Percentiles rank a stretch among this genome's conserved stretches.
Conservation (phyloP, 2,113 vertebrate genomes). For the Caretta caretta region DNA sequence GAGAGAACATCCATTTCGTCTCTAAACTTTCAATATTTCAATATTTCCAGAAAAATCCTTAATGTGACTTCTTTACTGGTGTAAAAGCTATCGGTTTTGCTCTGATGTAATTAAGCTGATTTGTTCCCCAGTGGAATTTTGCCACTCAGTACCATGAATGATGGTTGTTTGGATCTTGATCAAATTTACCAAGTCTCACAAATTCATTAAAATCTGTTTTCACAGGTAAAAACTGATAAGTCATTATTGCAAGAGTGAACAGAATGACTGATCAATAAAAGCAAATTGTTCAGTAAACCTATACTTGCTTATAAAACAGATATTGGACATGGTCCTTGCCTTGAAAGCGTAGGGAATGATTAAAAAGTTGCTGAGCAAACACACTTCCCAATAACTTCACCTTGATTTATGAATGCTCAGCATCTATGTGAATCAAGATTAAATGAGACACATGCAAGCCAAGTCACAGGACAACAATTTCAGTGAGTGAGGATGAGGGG, state of each 20-base stretch:
- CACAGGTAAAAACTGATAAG: background rate
- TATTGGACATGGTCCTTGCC: background rate
- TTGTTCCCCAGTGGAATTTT: background rate
- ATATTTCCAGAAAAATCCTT: background rate
- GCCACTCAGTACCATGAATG: background rate
- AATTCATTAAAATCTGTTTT: background rate
- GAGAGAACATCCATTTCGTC: background rate
- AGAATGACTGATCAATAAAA: background rate
- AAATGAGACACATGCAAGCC: constrained; percentile 24
- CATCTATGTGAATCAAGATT: constrained; percentile 2
- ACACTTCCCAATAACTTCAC: background rate
- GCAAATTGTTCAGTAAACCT: background rate
- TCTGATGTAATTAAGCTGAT: background rate
- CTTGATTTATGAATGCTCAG: background rate
- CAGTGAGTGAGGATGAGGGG: background rate
- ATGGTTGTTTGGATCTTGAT: background rate
- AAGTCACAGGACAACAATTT: constrained; percentile 6
- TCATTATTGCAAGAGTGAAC: background rate
- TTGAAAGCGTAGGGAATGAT: background rate
- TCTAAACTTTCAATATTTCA: background rate
- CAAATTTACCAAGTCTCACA: background rate
- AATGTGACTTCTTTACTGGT: background rate
- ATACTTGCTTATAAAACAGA: background rate
- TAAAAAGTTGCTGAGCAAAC: background rate
- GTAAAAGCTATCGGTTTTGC: background rate